Base-by-base conservation (phyloP, 1,140 invertebrate species). In the Drosophila lini region DNA sequence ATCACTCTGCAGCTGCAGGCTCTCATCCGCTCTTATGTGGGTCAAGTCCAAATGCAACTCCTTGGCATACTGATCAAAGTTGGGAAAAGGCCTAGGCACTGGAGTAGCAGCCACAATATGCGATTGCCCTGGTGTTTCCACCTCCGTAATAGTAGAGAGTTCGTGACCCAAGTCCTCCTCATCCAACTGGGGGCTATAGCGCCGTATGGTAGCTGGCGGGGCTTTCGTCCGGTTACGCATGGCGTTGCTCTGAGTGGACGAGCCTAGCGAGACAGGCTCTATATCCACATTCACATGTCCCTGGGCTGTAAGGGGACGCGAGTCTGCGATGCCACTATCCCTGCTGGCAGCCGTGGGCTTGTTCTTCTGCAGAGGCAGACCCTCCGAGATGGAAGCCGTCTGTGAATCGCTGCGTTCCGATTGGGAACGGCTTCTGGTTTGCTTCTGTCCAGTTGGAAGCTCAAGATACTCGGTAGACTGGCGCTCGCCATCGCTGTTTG, bases 401-500 rank as follows among this genome's bases (percentile, higher is more conserved):
- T 75, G 80, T 5, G 58, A 48, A n/a, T 90, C 84, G 48, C 77
- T 82, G n/a, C 78, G 78, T 11, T 89, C 81, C 3, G 86, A 90
- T 0, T 60, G 3, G 1, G 74, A 80, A 5, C 77, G 55, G 7
- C 73, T 62, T 28, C 75, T 58, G 5, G 50, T 34, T n/a, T 52
- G 42, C 45, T 13, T 22, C n/a, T 74, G 58, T 10, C 38, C 59
- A 4, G 50, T 44, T 0, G 91, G 80, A 25, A 91, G 60, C 0
- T 92, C 91, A 13, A 90, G 61, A 36, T 92, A 92, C 53, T 92
- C 92, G 0, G 92, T 92, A 10, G 90, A 91, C 32, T 83, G 89
- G 3, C 81, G 78, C 5, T 82, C 86, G 15, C 73, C 80, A 5
- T 86, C 88, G 53, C 91, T 92, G 22, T 70, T 81, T 2, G 91